Base-by-base conservation (phyloP, 2,888 invertebrate species). In the Xestobium rufovillosum region DNA sequence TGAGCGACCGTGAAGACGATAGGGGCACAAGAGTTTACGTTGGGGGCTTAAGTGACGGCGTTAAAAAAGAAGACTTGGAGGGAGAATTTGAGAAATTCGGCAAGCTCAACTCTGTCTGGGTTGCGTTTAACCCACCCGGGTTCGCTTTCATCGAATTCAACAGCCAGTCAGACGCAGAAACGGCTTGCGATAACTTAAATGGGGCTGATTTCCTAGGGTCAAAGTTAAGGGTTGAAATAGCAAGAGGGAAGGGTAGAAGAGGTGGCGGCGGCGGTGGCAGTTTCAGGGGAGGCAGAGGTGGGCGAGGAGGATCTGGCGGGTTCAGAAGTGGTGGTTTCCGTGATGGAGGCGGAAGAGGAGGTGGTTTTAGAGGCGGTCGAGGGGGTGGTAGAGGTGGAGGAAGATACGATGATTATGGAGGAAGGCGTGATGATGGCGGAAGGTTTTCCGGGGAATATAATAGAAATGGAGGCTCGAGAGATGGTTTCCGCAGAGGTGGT, bases 121-220 rank as follows among this genome's bases (percentile, higher is more conserved):
- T 87, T 53, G 90, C 91, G 51, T 85, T 90, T 66, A 90, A 91
- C 69, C 91, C 91, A 51, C 90, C 90, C 51, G 90, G 91, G 59
- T 92, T 91, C 69, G 91, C 90, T 47, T 91, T 91, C 72, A 86
- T 91, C 65, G 90, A 91, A 70, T 92, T 89, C 68, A 81, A 83
- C 63, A 86, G 83, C 68, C 77, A 80, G 65, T 81, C 83, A 60
- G 90, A 91, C 69, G 91, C 91, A 25, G 87, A 89, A 63, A 80
- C 84, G 58, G 91, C 91, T 45, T 88, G 89, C 69, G 83, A 80
- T 65, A 83, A 80, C 58, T 76, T 91, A 70, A 90, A 91, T 59
- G 90, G 90, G 46, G 80, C 83, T 48, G 87, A 88, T 65, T 77
- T 90, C 60, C 72, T 88, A 70, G 90, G 90, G 53, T 83, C 85